Percentiles rank a stretch among this genome's conserved stretches.
These are phyloP conservation scores for Apogon hyalosoma DNA, from an alignment of 2,797 vertebrate species.

Conservation along the genomic window DNA sequence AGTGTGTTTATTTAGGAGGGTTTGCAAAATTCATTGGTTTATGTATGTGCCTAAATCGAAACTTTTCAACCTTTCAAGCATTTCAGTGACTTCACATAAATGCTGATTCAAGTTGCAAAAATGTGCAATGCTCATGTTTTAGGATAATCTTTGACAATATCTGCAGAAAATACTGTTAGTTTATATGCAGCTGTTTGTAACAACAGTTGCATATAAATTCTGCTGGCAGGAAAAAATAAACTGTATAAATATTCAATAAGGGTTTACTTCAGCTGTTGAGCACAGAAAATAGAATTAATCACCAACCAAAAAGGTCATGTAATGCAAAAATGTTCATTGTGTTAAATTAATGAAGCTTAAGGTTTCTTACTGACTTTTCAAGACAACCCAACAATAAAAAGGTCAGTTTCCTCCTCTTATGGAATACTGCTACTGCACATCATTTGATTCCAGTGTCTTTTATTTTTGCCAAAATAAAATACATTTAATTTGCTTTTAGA, in stretches of 20 bases:
- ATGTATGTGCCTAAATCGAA: too few relatives aligned
- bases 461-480: not conserved
- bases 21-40: too few relatives aligned
- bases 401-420: not conserved
- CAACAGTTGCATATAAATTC: slow-evolving; percentile 55
- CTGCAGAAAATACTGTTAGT: slow-evolving; percentile 53
- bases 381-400: not conserved
- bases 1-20: too few relatives aligned
- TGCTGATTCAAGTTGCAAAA: slow-evolving; percentile 2
- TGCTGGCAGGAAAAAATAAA: slow-evolving; percentile 33
- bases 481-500: not conserved
- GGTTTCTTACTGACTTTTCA: slow-evolving; percentile 9
- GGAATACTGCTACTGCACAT: slow-evolving; percentile 4
- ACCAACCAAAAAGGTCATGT: slow-evolving; percentile 39
- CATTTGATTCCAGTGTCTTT: not conserved
- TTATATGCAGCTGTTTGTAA: slow-evolving; percentile 30
- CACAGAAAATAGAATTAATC: slow-evolving; percentile 45
- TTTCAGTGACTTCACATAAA: not conserved
- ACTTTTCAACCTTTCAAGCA: too few relatives aligned
- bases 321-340: slow-evolving; percentile 44
- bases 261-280: slow-evolving; percentile 29
- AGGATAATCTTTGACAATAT: slow-evolving; percentile 3
- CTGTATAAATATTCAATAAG: slow-evolving; percentile 61
- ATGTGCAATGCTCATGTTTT: not conserved
- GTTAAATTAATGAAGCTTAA: slow-evolving; percentile 16